A percentile compares a stretch with the other conserved stretches of the same genome.
Evolutionary conservation across 2,888 invertebrate species (phyloP).

Genomic region (Pachliopta kotzebuea): DNA sequence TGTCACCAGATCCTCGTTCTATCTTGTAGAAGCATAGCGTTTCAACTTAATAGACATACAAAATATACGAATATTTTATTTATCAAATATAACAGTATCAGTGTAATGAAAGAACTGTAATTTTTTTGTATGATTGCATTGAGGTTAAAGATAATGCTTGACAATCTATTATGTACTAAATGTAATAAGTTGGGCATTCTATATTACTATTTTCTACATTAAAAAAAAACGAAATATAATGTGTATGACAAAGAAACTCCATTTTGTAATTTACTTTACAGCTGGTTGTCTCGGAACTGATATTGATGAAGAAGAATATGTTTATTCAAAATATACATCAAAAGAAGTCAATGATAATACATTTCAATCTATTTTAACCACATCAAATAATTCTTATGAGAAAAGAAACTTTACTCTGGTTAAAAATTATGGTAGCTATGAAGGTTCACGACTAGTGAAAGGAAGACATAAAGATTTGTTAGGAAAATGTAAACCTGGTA

Average conservation of each 20-base stretch:
- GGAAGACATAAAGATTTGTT: slow-evolving; percentile 47
- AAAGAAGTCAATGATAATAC: slow-evolving; percentile 32
- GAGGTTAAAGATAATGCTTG: no score
- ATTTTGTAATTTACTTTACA: slow-evolving; percentile 34
- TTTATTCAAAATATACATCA: slow-evolving; percentile 41
- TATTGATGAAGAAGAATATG: slow-evolving; percentile 48
- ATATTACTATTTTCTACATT: no score
- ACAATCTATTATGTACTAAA: no score
- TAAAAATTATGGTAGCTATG: slow-evolving; percentile 37
- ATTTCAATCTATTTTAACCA: slow-evolving; percentile 32
- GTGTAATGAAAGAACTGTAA: no score
- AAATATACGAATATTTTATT: no score
- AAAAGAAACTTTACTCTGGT: slow-evolving; percentile 38
- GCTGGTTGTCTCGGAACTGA: slow-evolving; percentile 52
- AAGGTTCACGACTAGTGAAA: slow-evolving; percentile 30
- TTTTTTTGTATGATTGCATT: no score
- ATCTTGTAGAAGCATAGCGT: no score
- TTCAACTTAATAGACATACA: no score
- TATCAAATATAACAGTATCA: no score
- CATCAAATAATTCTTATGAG: slow-evolving; percentile 13
- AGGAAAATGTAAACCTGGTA: slow-evolving; percentile 70
- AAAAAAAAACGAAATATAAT: not conserved
- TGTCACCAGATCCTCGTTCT: no score
- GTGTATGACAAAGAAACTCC: not conserved
- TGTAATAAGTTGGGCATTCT: no score